Percentiles rank a stretch among this genome's conserved stretches.
phyloP scores from a whole-genome alignment of 2,888 invertebrate genomes.

The Melinaea menophilus region DNA sequence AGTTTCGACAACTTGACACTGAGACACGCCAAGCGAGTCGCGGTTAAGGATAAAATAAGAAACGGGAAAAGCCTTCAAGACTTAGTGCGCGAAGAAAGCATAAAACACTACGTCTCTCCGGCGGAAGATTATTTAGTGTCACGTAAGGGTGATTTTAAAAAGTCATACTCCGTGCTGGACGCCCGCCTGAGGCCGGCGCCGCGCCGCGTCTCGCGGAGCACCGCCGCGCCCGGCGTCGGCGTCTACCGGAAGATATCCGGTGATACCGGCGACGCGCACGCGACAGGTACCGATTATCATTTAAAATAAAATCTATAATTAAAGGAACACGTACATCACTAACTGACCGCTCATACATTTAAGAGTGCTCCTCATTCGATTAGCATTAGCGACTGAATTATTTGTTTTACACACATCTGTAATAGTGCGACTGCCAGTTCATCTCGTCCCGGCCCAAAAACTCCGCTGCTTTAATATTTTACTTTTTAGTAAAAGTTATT shows the following conservation, averaged over 20 bases:
- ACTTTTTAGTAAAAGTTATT: no score
- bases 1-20: slow-evolving; percentile 71
- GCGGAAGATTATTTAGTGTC: slow-evolving; percentile 43
- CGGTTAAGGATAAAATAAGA: slow-evolving; percentile 48
- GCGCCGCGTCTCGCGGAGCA: slow-evolving; percentile 49
- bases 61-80: slow-evolving; percentile 67
- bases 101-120: slow-evolving; percentile 62
- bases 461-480: not conserved
- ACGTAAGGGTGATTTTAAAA: slow-evolving; percentile 52
- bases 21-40: slow-evolving; percentile 45
- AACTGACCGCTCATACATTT: no score
- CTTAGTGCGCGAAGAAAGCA: slow-evolving; percentile 56
- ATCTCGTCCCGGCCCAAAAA: no score
- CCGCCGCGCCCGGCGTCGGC: slow-evolving; percentile 62
- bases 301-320: not conserved
- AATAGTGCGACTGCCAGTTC: no score
- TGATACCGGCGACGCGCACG: slow-evolving; percentile 45
- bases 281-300: slow-evolving; percentile 43
- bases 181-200: slow-evolving; percentile 52
- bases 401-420: no score
- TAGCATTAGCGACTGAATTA: no score
- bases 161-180: slow-evolving; percentile 64
- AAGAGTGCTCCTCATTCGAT: no score
- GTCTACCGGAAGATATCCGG: slow-evolving; percentile 64
- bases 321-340: not conserved